Percentiles rank a stretch among this genome's conserved stretches.
Conservation (phyloP, 2,888 invertebrate species). For the Chalcosyrphus nemorum region DNA sequence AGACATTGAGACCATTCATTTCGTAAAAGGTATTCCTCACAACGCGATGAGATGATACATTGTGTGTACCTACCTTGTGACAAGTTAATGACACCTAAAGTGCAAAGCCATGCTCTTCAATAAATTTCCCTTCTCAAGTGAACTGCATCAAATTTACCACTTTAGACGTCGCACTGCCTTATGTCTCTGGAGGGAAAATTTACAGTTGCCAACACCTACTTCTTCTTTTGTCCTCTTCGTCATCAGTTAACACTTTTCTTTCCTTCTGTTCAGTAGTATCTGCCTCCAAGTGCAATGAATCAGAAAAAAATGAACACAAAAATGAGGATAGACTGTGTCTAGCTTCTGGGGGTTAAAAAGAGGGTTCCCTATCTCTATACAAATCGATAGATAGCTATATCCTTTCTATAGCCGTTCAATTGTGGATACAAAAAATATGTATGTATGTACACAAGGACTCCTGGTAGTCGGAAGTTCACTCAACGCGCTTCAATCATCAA, state of each 20-base stretch:
- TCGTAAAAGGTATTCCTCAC: background rate
- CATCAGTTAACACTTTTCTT: slow-evolving; percentile 35
- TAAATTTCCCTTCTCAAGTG: slow-evolving; percentile 29
- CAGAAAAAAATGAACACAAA: slow-evolving; percentile 11
- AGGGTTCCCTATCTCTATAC: slow-evolving; percentile 6
- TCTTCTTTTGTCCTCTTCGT: background rate
- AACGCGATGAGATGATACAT: background rate
- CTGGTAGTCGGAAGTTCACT: slow-evolving; percentile 37
- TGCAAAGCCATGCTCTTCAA: slow-evolving; percentile 45
- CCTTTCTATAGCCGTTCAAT: slow-evolving; percentile 1
- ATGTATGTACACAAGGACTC: slow-evolving; percentile 12
- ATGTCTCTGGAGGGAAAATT: slow-evolving; percentile 1
- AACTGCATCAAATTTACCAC: slow-evolving; percentile 29
- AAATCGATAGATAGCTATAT: slow-evolving; percentile 51
- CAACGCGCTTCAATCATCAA: slow-evolving; percentile 59
- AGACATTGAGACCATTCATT: no score
- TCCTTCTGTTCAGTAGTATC: background rate
- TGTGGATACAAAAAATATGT: slow-evolving; percentile 28
- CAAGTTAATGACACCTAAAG: slow-evolving; percentile 47
- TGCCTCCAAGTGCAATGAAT: slow-evolving; percentile 26
- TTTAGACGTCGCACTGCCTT: background rate
- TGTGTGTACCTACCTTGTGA: slow-evolving; percentile 1
- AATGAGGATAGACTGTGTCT: background rate
- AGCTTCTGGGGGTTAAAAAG: slow-evolving; percentile 11
- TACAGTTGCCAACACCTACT: background rate